These are phyloP conservation scores for Psophia crepitans DNA, from an alignment of 2,113 vertebrate genomes.

Conservation along the genomic window DNA sequence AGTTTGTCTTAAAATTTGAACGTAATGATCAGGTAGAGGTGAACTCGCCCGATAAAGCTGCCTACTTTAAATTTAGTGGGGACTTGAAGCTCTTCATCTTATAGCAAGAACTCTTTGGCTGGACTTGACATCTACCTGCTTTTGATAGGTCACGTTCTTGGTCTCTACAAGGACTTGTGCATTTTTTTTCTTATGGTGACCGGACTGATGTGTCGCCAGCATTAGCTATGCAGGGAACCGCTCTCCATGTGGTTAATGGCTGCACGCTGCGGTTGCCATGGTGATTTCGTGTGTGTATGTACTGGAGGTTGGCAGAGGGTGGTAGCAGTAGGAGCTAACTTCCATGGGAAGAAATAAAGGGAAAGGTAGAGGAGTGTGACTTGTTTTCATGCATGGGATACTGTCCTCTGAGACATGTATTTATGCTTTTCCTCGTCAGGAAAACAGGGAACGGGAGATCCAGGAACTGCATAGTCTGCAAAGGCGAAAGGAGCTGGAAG, in stretches of 20 bases:
- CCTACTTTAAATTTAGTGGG: not conserved
- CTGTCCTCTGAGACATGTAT: not conserved
- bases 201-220: not conserved
- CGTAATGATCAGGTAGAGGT: not conserved
- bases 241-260: not conserved
- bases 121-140: not conserved
- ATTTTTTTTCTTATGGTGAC: not conserved
- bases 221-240: not conserved
- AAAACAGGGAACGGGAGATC: constrained; percentile 85
- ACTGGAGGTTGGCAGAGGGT: not conserved
- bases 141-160: not conserved
- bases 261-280: not conserved
- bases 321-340: not conserved
- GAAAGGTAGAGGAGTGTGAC: not conserved
- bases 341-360: not conserved
- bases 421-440: constrained; percentile 68
- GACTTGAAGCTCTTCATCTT: not conserved
- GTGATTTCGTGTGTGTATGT: not conserved
- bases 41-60: not conserved
- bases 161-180: not conserved
- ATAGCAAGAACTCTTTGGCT: not conserved
- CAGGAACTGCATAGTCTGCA: constrained; percentile 85
- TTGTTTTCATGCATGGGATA: not conserved
- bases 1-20: not conserved
- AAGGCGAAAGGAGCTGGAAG: constrained; percentile 83